Conservation (phyloP, 2,888 invertebrate genomes). For the Acanthosepion pharaonis region DNA sequence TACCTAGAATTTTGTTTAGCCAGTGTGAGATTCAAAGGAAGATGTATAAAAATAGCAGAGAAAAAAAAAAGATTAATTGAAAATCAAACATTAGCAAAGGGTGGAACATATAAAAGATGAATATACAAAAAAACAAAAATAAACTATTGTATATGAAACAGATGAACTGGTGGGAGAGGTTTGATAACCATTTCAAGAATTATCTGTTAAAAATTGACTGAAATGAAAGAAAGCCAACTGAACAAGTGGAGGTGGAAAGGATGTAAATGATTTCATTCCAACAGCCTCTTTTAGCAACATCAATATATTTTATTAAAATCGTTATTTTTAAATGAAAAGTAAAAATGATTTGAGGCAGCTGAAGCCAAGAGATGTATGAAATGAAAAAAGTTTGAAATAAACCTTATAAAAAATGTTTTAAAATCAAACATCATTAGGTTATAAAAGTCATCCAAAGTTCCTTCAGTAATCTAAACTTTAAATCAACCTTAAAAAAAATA, state of each 20-base stretch:
- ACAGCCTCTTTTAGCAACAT: not conserved
- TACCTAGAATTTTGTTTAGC: not conserved
- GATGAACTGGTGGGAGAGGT: not conserved
- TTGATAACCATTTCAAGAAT: not conserved
- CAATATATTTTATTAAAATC: not conserved
- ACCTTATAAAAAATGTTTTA: not conserved
- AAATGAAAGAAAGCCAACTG: not conserved
- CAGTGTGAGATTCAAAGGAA: not conserved
- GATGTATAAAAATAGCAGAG: too few relatives aligned
- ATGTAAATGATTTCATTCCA: not conserved
- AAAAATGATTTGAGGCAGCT: not conserved
- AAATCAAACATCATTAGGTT: not conserved
- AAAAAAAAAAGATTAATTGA: not conserved
- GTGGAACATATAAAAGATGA: not conserved
- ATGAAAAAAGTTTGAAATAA: not conserved
- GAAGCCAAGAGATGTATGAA: constrained; percentile 1
- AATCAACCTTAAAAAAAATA: too few relatives aligned
- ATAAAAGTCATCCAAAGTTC: not conserved
- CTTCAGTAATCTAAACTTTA: not conserved
- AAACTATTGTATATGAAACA: not conserved
- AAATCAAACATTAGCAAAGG: not conserved
- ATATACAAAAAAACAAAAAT: not conserved
- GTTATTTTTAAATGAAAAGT: not conserved
- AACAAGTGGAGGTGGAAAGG: not conserved
- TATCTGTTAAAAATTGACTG: not conserved